Evolutionary conservation across 30 jellyfish, hydroid and myxozoan species (phyloP).

Genomic region (Pelagia noctiluca): DNA sequence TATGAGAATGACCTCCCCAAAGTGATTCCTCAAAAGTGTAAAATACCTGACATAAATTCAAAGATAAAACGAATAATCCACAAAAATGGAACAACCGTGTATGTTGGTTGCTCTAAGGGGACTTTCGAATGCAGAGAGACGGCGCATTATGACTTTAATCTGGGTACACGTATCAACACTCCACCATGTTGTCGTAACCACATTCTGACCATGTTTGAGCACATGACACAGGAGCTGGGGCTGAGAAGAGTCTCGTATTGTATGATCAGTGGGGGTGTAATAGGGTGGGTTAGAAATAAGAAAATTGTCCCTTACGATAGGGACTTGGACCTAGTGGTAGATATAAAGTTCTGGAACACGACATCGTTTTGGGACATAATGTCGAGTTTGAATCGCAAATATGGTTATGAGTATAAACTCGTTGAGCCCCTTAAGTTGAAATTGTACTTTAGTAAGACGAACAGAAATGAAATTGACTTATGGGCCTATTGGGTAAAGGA

Average conservation of each 20-base stretch:
- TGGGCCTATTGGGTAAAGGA: conserved; percentile 78
- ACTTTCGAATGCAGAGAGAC: conserved; percentile 78
- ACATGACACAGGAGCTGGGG: conserved; percentile 45
- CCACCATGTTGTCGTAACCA: conserved; percentile 97
- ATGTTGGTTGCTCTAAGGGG: conserved; percentile 73
- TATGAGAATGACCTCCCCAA: conserved; percentile 17
- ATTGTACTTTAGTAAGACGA: conserved; percentile 55
- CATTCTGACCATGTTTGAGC: conserved; percentile 61
- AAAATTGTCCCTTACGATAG: conserved; percentile 88
- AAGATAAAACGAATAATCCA: conserved; percentile 55
- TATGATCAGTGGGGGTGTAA: conserved; percentile 86
- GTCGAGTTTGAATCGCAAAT: conserved; percentile 13
- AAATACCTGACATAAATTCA: conserved; percentile 22
- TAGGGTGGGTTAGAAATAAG: conserved; percentile 90
- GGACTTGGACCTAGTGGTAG: conserved; percentile 79
- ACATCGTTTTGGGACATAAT: conserved; percentile 58
- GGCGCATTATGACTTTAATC: conserved; percentile 60
- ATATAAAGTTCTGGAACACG: conserved; percentile 69
- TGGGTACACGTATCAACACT: conserved; percentile 67
- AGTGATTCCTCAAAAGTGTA: conserved; percentile 9
- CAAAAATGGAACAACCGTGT: conserved; percentile 42
- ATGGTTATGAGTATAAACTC: conserved; percentile 45
- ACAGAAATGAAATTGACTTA: conserved; percentile 65
- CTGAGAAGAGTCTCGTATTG: conserved; percentile 55
- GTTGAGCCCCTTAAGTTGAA: conserved; percentile 73